Evolutionary conservation across 2,797 vertebrate genomes (phyloP), one percentile per base, ranked within the genome.

Genomic region (Pseudomugil gertrudae): DNA sequence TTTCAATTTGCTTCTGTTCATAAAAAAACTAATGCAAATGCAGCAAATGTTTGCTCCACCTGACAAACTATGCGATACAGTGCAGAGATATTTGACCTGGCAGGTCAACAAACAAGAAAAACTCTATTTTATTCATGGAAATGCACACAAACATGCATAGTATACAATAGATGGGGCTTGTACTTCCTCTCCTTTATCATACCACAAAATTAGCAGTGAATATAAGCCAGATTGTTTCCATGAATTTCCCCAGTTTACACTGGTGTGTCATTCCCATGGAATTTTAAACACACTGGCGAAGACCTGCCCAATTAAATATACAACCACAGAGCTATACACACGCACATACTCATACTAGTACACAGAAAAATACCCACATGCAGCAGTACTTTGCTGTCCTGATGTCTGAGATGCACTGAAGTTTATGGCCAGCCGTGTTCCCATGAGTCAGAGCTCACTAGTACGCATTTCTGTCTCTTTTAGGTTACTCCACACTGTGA

Each of bases 251-350:
- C 76, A 61, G 77, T 78, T 80, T 81, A 74, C 50, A 73, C 74
- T 72, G 52, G 26, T 85, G 81, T 90, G 86, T 91, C 85, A 91
- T 86, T 89, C 75, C 67, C 68, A 61, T 75, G 84, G 89, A 89
- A 88, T 89, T 88, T 92, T 86, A 86, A 91, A 91, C 82, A 83
- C 86, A 86, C 80, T 80, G 79, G 73, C 81, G 76, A 83, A 86
- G 75, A 90, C 71, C 73, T 82, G 68, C 77, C 83, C 77, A 85
- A 89, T 90, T 85, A 89, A 81, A 88, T 74, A 90, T 81, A 87
- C 70, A 79, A 60, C 54, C 76, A 69, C 57, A 72, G 59, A 71
- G 63, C 66, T 72, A 77, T 63, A 68, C 72, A 80, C 59, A 66
- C 59, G 47, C 78, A 66, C 65, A 69, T 33, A 56, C 57, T 67